phyloP scores from a whole-genome alignment of 2,888 invertebrate species.

The Watsonalla binaria region DNA sequence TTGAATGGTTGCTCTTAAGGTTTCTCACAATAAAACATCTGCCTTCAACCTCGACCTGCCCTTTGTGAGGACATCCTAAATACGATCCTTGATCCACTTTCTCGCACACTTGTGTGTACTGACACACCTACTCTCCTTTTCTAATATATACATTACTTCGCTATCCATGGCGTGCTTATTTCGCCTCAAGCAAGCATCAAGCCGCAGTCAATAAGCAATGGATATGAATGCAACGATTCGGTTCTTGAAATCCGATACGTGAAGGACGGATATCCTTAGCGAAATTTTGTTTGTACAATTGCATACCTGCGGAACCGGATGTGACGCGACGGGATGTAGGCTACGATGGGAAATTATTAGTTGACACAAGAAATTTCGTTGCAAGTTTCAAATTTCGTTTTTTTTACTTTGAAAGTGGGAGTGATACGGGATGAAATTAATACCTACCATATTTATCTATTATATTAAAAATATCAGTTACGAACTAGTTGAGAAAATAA shows the following conservation, averaged over 20 bases:
- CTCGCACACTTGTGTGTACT: slow-evolving; percentile 26
- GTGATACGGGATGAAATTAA: not conserved
- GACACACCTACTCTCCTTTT: not conserved
- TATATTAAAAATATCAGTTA: too few relatives aligned
- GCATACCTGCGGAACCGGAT: slow-evolving; percentile 34
- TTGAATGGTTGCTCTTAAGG: not conserved
- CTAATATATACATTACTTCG: slow-evolving; percentile 5
- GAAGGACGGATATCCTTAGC: slow-evolving; percentile 34
- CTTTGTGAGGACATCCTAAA: not conserved
- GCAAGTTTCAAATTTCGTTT: slow-evolving; percentile 12
- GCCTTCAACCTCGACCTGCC: not conserved
- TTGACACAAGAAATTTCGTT: slow-evolving; percentile 19
- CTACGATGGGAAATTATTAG: slow-evolving; percentile 26
- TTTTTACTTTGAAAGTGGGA: not conserved
- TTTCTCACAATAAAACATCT: not conserved
- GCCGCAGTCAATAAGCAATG: not conserved
- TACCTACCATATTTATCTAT: too few relatives aligned
- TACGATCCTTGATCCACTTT: slow-evolving; percentile 4
- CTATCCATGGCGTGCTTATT: slow-evolving; percentile 8
- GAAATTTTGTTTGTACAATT: slow-evolving; percentile 45
- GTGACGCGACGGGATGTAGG: slow-evolving; percentile 22
- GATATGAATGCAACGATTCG: not conserved
- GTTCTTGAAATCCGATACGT: slow-evolving; percentile 27
- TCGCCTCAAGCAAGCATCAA: not conserved
- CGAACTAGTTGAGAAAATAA: too few relatives aligned